Evolutionary conservation across 2,113 vertebrate species (phyloP).

Genomic region (Taurulus bubalis): DNA sequence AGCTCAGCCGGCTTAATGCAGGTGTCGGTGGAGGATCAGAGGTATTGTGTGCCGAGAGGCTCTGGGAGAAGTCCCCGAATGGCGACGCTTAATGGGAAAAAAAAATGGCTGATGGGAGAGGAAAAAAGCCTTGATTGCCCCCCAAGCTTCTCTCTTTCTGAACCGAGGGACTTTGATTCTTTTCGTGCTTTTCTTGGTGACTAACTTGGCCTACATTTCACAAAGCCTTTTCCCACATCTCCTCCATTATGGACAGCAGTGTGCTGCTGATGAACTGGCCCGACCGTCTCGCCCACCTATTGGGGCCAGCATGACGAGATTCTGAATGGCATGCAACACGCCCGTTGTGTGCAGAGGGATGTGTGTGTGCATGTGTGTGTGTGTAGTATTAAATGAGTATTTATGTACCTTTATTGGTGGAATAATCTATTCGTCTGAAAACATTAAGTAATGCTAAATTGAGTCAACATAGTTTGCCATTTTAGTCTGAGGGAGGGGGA

Average conservation of each 20-base stretch:
- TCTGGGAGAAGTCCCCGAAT: conserved; percentile 14
- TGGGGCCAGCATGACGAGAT: conserved; percentile 55
- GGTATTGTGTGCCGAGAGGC: conserved; percentile 2
- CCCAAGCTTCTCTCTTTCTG: conserved; percentile 20
- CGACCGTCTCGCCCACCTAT: conserved; percentile 51
- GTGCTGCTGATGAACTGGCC: conserved; percentile 44
- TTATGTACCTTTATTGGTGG: not conserved
- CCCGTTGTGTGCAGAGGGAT: not conserved
- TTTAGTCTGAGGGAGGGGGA: conserved; percentile 10
- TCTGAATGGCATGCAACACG: conserved; percentile 20
- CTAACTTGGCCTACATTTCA: conserved; percentile 69
- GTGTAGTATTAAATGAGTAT: not conserved
- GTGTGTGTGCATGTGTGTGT: not conserved
- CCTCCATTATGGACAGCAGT: conserved; percentile 65
- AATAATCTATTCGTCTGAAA: not conserved
- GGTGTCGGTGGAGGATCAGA: conserved; percentile 34
- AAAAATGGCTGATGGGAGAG: not conserved
- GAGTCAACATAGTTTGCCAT: conserved; percentile 5
- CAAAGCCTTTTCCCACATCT: conserved; percentile 58
- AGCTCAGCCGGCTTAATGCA: conserved; percentile 48
- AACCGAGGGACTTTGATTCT: conserved; percentile 31
- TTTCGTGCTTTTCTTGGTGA: conserved; percentile 48
- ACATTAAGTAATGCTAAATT: not conserved
- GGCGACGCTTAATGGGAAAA: conserved; percentile 7
- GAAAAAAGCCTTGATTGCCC: conserved; percentile 18